phyloP scores from a whole-genome alignment of 2,888 invertebrate genomes.

The Xiphydria camelus region DNA sequence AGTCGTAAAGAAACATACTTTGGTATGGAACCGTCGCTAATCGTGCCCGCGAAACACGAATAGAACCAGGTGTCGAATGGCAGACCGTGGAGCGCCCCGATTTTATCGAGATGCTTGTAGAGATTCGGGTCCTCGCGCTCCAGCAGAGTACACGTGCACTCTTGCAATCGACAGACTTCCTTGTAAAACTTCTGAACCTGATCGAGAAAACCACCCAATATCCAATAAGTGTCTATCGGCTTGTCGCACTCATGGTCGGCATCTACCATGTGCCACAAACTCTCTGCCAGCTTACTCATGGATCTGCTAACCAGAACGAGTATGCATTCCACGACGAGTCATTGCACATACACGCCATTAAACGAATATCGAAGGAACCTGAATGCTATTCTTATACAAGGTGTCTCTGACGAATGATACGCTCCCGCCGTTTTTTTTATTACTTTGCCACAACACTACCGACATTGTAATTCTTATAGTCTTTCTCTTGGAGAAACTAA shows the following conservation, averaged over 20 bases:
- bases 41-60: constrained; percentile 79
- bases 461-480: no score
- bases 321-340: no score
- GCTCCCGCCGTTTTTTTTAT: no score
- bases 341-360: no score
- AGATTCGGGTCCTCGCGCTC: constrained; percentile 78
- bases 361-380: no score
- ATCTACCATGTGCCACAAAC: constrained; percentile 72
- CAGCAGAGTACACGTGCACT: constrained; percentile 68
- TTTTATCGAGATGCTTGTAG: constrained; percentile 70
- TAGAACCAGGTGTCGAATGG: constrained; percentile 80
- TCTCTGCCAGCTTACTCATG: constrained; percentile 62
- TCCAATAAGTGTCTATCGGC: constrained; percentile 78
- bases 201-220: constrained; percentile 75
- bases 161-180: constrained; percentile 69
- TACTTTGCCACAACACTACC: no score
- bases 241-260: constrained; percentile 60
- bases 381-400: no score
- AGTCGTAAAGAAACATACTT: constrained; percentile 71
- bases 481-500: no score
- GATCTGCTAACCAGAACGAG: constrained; percentile 36
- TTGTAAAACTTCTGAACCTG: constrained; percentile 69
- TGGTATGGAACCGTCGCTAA: constrained; percentile 77
- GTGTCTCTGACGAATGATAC: no score
- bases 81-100: constrained; percentile 66